Evolutionary conservation across 2,888 invertebrate species (phyloP), one percentile per base, ranked within the genome.

Genomic region (Lasius platythorax): DNA sequence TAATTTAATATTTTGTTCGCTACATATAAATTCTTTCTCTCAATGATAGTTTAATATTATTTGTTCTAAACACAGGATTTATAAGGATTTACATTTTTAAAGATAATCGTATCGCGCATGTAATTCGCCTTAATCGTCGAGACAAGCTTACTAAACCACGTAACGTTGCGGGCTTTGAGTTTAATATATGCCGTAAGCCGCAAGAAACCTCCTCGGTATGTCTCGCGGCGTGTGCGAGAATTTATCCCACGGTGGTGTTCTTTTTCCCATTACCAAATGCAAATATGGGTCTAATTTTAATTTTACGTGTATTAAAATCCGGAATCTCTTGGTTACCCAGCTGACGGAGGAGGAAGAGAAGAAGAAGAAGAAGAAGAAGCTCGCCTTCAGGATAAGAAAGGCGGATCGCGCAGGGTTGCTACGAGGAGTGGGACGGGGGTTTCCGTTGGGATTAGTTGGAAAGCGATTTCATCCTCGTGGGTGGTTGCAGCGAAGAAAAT

Each of bases 261-360:
- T 95, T 96, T 96, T 96, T 95, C 95, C 96, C 95, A 96, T 96
- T 96, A 96, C 95, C 94, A 93, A 94, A 96, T 96, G 96, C 96
- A 96, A 96, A 96, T 96, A 95, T 95, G 95, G 95, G 95, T 95
- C 95, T 96, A 96, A 96, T 96, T 96, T 96, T 96, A 96, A 96
- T 96, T 96, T 96, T 95, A 95, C 96, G 95, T 96, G 95, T 96
- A 96, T 96, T 96, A 96, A 96, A 96, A 96, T 90, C 95, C 87
- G 87, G 92, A 92, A 91, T 90, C 92, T 92, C 91, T 76, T 85
- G 86, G 95, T 93, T 94, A 93, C 95, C 94, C 96, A 95, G 95
- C 95, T 96, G 96, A 95, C 96, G 96, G 94, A 94, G 88, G 73
- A 84, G 81, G 73, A 46, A 81, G 84, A 61, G 70, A 78, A 79